These are phyloP conservation scores for Tinamus guttatus DNA, from an alignment of 2,113 vertebrate genomes.

Conservation along the genomic window DNA sequence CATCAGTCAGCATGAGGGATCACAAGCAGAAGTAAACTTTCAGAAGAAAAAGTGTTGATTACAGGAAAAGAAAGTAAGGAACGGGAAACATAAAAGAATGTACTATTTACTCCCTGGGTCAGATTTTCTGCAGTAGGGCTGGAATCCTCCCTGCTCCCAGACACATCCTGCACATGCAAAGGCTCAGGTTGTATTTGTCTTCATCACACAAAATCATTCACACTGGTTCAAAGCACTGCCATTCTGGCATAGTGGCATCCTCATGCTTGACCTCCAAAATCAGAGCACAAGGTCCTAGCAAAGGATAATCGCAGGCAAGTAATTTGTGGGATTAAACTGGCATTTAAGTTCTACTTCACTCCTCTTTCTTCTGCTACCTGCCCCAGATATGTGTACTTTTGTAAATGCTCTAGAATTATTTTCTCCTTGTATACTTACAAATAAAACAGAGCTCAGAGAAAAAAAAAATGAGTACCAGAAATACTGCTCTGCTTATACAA, in stretches of 20 bases:
- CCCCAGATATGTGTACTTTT: background rate
- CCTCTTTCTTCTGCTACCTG: background rate
- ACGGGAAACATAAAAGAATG: background rate
- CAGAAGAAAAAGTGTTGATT: background rate
- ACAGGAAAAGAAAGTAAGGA: background rate
- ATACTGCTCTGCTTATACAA: background rate
- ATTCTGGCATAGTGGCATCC: background rate
- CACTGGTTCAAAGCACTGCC: background rate
- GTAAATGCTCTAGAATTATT: background rate
- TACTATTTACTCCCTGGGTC: background rate
- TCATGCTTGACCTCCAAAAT: background rate
- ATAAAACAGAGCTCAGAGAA: background rate
- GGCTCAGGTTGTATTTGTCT: background rate
- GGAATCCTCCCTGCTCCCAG: background rate
- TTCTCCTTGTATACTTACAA: background rate
- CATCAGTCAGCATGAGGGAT: background rate
- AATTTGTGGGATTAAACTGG: background rate
- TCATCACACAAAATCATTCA: background rate
- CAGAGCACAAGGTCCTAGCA: background rate
- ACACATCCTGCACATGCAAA: background rate
- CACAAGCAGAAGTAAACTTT: constrained; percentile 13
- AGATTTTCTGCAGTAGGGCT: background rate
- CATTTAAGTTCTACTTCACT: background rate
- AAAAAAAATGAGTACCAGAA: background rate
- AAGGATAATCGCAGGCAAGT: background rate